Conservation (phyloP, 2,797 vertebrate species). For the Gobionotothen gibberifrons region DNA sequence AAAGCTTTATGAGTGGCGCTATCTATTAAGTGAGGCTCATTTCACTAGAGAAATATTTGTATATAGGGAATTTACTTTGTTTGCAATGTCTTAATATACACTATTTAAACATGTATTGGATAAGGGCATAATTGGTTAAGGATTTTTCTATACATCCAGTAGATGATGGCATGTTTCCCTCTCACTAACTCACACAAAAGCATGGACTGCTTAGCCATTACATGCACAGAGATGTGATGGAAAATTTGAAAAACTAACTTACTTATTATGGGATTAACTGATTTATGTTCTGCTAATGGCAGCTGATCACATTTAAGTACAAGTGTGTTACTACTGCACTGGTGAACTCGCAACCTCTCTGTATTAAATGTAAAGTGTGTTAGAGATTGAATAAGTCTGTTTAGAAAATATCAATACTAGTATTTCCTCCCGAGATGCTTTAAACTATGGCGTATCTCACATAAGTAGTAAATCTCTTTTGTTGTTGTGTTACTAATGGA, state of each 20-base stretch:
- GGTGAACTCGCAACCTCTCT: not conserved
- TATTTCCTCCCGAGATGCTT: not conserved
- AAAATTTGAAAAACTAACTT: constrained; percentile 14
- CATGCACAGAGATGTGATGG: constrained; percentile 10
- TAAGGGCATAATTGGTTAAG: not conserved
- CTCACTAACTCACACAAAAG: constrained; percentile 5
- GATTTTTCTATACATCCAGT: not conserved
- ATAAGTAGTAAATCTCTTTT: constrained; percentile 22
- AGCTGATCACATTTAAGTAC: not conserved
- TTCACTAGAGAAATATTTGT: not conserved
- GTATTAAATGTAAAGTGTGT: not conserved
- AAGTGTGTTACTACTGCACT: not conserved
- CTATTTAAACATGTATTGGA: not conserved
- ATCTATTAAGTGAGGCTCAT: not conserved
- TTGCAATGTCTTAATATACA: not conserved
- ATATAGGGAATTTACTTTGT: not conserved
- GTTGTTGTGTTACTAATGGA: constrained; percentile 31
- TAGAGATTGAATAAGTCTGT: not conserved
- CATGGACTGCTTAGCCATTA: not conserved
- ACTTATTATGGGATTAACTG: no score
- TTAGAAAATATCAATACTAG: not conserved
- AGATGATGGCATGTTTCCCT: not conserved
- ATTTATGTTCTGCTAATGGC: not conserved
- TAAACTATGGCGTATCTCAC: constrained; percentile 10
- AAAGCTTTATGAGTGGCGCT: not conserved